Evolutionary conservation across 1,140 invertebrate genomes (phyloP).

Genomic region (Drosophila repletoides): DNA sequence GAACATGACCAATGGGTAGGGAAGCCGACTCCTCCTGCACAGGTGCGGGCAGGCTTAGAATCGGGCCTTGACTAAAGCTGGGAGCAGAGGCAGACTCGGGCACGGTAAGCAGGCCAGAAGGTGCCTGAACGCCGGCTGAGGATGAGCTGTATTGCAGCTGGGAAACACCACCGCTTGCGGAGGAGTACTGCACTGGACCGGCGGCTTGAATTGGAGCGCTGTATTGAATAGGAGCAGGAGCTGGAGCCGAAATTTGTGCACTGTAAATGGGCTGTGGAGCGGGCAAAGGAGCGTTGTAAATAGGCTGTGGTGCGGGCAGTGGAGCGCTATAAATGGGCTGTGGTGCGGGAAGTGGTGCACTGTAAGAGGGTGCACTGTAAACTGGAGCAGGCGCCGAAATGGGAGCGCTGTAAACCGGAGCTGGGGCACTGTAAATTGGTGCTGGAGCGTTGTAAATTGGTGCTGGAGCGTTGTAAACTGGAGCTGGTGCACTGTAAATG

Average conservation of each 20-base stretch:
- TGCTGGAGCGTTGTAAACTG: slow-evolving; percentile 23
- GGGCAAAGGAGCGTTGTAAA: slow-evolving; percentile 2
- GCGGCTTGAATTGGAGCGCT: background rate
- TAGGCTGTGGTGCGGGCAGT: background rate
- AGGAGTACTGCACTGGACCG: slow-evolving; percentile 1
- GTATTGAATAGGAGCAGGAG: slow-evolving; percentile 19
- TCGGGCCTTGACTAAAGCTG: slow-evolving; percentile 14
- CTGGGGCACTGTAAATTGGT: slow-evolving; percentile 23
- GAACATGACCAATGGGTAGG: slow-evolving; percentile 57
- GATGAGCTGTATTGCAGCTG: background rate
- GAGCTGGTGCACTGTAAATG: background rate
- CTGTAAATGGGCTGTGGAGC: slow-evolving; percentile 10
- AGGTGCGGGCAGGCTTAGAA: slow-evolving; percentile 51
- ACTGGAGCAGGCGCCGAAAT: background rate
- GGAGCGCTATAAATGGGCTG: slow-evolving; percentile 9
- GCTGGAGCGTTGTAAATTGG: slow-evolving; percentile 20
- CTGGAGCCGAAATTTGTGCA: slow-evolving; percentile 10
- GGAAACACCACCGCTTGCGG: background rate
- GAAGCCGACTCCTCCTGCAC: slow-evolving; percentile 44
- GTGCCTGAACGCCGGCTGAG: slow-evolving; percentile 2
- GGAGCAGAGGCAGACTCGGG: slow-evolving; percentile 33
- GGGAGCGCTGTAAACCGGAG: slow-evolving; percentile 33
- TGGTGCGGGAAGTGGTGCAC: background rate
- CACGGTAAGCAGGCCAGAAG: slow-evolving; percentile 37
- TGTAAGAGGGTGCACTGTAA: background rate